A percentile compares a stretch with the other conserved stretches of the same genome.
Evolutionary conservation across 2,888 invertebrate species (phyloP).

Genomic region (Mythimna ferrago): DNA sequence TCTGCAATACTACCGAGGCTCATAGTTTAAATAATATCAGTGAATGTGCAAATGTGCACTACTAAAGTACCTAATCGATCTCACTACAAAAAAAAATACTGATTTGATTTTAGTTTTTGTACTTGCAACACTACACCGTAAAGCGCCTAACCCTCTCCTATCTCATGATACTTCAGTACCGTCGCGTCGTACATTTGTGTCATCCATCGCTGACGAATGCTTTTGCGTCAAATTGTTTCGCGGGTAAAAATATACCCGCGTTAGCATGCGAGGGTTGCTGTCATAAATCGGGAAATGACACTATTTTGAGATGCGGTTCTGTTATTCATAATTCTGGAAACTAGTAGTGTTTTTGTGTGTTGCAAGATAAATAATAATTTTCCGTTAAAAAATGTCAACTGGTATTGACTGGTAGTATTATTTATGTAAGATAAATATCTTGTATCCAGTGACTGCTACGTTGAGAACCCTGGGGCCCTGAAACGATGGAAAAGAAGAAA

Average conservation of each 20-base stretch:
- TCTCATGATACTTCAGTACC: constrained; percentile 42
- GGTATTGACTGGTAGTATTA: no score
- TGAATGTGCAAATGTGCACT: neutral
- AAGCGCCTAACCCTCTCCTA: constrained; percentile 50
- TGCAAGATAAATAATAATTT: no score
- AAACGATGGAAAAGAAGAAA: no score
- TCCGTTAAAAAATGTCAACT: no score
- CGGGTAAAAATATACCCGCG: constrained; percentile 48
- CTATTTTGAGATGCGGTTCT: constrained; percentile 39
- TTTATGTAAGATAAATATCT: no score
- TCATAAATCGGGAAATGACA: constrained; percentile 46
- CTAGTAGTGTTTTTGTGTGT: neutral
- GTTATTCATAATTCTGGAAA: constrained; percentile 41
- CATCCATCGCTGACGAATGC: constrained; percentile 62
- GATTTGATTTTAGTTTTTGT: neutral
- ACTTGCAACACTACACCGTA: constrained; percentile 41
- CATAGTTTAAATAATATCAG: neutral
- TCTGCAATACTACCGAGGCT: no score
- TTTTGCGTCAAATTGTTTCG: constrained; percentile 52
- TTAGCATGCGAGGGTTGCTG: constrained; percentile 27
- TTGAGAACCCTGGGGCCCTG: no score
- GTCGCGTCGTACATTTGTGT: constrained; percentile 48
- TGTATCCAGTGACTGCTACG: no score
- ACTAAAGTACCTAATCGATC: neutral
- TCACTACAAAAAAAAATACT: neutral